phyloP scores from a whole-genome alignment of 2,797 vertebrate genomes.

The Aeoliscus strigatus region DNA sequence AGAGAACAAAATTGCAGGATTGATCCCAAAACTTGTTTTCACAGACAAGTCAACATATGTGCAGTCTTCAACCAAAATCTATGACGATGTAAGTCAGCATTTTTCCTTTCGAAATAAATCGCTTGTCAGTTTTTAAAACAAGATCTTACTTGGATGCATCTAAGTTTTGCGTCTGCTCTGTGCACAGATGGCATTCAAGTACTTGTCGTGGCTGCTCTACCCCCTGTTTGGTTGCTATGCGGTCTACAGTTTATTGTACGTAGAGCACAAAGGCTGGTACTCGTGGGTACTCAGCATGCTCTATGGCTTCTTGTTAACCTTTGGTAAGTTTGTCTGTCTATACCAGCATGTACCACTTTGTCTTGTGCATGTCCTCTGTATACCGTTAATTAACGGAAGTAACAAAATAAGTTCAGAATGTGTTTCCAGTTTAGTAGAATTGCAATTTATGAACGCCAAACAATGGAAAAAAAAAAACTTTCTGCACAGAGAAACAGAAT shows the following conservation, averaged over 20 bases:
- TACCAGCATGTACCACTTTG: too few species aligned
- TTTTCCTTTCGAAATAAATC: neutral
- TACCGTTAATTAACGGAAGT: too few species aligned
- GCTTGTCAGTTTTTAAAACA: neutral
- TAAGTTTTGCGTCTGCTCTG: constrained; percentile 1
- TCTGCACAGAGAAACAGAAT: too few species aligned
- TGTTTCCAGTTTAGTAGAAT: too few species aligned
- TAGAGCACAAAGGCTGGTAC: constrained; percentile 99
- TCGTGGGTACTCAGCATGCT: constrained; percentile 96
- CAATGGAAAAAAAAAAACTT: too few species aligned
- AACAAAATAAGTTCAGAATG: too few species aligned
- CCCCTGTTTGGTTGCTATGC: constrained; percentile 93
- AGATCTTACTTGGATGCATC: neutral
- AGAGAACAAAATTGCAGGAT: constrained; percentile 82
- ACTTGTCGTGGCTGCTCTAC: constrained; percentile 93
- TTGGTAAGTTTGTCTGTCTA: constrained; percentile 77
- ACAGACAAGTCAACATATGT: constrained; percentile 94
- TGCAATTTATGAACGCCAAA: too few species aligned
- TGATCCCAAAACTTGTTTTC: constrained; percentile 82
- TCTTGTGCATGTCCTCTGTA: too few species aligned
- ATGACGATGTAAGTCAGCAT: constrained; percentile 88
- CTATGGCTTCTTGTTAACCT: constrained; percentile 95
- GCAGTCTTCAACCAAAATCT: constrained; percentile 91
- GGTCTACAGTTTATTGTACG: constrained; percentile 90
- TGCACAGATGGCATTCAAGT: constrained; percentile 91